Evolutionary conservation across 2,797 vertebrate species (phyloP).

Genomic region (Pangasius macronema): DNA sequence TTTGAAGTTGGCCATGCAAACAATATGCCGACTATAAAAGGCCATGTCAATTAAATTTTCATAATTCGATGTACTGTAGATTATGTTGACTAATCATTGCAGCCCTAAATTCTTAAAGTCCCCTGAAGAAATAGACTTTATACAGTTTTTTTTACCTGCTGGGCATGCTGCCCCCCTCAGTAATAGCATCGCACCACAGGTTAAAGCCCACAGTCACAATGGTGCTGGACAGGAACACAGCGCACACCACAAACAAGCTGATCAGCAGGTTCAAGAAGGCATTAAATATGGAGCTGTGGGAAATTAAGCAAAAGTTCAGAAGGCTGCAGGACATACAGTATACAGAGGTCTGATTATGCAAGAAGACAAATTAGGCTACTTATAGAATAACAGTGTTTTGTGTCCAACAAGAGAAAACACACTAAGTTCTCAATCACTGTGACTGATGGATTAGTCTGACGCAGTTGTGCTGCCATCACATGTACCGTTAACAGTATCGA

Average conservation of each 20-base stretch:
- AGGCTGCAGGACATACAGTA: background rate
- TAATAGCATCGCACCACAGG: conserved; percentile 95
- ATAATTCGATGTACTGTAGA: background rate
- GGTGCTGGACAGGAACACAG: conserved; percentile 93
- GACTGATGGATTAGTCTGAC: background rate
- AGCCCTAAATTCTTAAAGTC: background rate
- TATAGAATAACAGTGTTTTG: background rate
- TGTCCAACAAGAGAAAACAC: background rate
- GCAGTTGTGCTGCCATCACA: background rate
- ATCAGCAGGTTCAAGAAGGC: conserved; percentile 94
- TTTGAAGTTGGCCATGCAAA: background rate
- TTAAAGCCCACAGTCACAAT: conserved; percentile 96
- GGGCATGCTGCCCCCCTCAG: conserved; percentile 85
- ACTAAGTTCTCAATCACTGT: background rate
- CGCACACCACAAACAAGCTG: conserved; percentile 89
- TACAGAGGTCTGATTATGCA: background rate
- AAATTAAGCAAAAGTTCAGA: conserved; percentile 30
- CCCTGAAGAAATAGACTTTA: background rate
- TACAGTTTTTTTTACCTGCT: conserved; percentile 79
- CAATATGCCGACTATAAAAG: background rate
- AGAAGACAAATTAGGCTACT: background rate
- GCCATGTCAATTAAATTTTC: background rate
- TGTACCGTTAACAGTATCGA: conserved; percentile 1
- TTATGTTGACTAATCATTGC: background rate
- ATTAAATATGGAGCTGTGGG: conserved; percentile 89